Evolutionary conservation across 23 tunicate genomes (phyloP), one percentile per base, ranked within the genome.

Genomic region (Styela plicata): DNA sequence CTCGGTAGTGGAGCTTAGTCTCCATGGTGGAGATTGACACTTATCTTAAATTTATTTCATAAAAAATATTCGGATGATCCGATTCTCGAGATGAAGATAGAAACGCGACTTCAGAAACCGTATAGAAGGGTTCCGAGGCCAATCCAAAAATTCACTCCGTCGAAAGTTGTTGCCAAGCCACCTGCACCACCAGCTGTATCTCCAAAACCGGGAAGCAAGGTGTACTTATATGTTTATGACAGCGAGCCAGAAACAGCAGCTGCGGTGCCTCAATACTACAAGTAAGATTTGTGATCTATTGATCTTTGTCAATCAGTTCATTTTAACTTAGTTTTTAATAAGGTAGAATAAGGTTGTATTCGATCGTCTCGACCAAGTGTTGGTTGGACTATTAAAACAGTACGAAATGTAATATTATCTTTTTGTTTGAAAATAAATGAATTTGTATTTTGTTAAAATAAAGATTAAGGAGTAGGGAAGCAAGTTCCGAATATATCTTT

Each of bases 151-250:
- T 57, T 28, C 26, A 10, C 69, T 0, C 52, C 23, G 31, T 36
- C 36, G 20, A 25, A n/a, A 2, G 61, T 27, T 67, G 30, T 29
- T 67, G 17, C 30, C 30, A 27, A 27, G 30, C 71, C 66, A 19
- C 24, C 24, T n/a, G 52, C 36, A 3, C 77, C 82, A 20, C 95
- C 89, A 19, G 52, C 80, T 5, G 68, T 76, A 5, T 27, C 86
- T 2, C 87, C 80, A 18, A 91, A 86, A 31, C 87, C 90, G 10
- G 81, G 81, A 28, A 90, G 90, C 36, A 91, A 83, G 61, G 85
- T 80, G 31, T 83, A 52, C 27, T 85, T 91, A 30, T 91, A 91
- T 69, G 86, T 86, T 24, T 91, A 91, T 82, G 94, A 89, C 31
- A 67, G 71, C 31, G 71, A 67, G 71, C 71, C 71, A 29, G 71